Evolutionary conservation across 2,888 invertebrate genomes (phyloP).

Genomic region (Drosophila fulvimacula): DNA sequence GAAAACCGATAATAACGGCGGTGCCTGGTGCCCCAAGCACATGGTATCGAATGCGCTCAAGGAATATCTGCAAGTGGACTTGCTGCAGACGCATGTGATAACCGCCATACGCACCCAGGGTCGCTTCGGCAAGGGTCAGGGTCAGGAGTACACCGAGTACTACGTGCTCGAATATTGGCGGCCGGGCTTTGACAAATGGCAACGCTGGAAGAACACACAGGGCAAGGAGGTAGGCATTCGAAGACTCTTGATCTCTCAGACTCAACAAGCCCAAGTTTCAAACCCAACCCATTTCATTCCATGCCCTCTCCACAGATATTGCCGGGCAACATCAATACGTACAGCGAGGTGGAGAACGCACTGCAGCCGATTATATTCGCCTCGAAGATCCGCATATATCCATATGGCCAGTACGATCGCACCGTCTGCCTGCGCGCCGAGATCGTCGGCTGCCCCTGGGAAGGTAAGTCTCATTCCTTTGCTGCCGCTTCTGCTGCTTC

Average conservation of each 20-base stretch:
- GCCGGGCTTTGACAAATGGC: conserved; percentile 89
- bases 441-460: conserved; percentile 91
- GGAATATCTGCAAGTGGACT: conserved; percentile 91
- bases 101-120: conserved; percentile 92
- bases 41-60: conserved; percentile 89
- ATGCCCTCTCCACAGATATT: conserved; percentile 87
- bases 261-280: not conserved
- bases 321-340: conserved; percentile 92
- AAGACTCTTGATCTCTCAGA: not conserved
- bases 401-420: conserved; percentile 91
- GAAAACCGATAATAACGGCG: conserved; percentile 91
- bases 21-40: conserved; percentile 93
- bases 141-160: conserved; percentile 92
- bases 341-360: conserved; percentile 89
- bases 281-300: not conserved
- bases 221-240: conserved; percentile 88
- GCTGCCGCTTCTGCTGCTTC: not conserved
- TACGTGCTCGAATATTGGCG: conserved; percentile 92
- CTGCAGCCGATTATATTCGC: conserved; percentile 92
- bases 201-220: conserved; percentile 90
- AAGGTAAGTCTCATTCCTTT: conserved; percentile 88
- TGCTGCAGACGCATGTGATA: conserved; percentile 88
- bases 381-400: conserved; percentile 91
- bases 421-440: conserved; percentile 93
- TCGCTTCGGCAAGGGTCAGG: conserved; percentile 92